phyloP scores from a whole-genome alignment of 2,113 vertebrate genomes.

The Dasypus novemcinctus region DNA sequence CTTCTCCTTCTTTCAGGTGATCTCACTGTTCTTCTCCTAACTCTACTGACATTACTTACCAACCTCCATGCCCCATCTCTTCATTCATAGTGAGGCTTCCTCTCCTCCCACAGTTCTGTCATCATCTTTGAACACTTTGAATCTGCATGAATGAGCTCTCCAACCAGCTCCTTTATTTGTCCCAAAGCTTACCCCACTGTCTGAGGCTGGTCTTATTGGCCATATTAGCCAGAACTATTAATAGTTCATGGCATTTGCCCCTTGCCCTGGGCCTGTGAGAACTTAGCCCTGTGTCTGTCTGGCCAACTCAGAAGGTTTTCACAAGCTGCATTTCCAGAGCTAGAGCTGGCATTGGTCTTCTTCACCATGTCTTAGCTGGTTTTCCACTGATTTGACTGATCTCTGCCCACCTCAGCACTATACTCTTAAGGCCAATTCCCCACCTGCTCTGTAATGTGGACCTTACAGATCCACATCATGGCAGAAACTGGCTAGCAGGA shows the following conservation, averaged over 20 bases:
- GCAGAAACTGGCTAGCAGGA: neutral
- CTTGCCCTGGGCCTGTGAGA: neutral
- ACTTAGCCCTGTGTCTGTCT: neutral
- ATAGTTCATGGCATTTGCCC: neutral
- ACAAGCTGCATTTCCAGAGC: neutral
- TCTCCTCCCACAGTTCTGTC: neutral
- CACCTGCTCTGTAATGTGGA: neutral
- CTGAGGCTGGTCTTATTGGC: neutral
- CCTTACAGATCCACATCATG: neutral
- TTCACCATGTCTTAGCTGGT: rapidly evolving
- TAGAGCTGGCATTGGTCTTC: neutral
- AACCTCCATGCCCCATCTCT: neutral
- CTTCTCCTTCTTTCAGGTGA: neutral
- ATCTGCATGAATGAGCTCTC: neutral
- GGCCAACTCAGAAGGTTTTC: neutral
- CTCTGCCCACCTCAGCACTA: no score
- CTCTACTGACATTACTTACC: neutral
- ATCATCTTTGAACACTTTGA: neutral
- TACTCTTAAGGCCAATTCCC: neutral
- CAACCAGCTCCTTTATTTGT: neutral
- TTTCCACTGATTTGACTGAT: neutral
- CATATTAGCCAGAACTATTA: neutral
- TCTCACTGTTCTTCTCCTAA: neutral
- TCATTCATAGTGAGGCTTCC: neutral
- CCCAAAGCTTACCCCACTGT: neutral